Percentiles rank a stretch among this genome's conserved stretches.
These are phyloP conservation scores for Pollimyrus isidori DNA, from an alignment of 2,113 vertebrate genomes.

Conservation along the genomic window DNA sequence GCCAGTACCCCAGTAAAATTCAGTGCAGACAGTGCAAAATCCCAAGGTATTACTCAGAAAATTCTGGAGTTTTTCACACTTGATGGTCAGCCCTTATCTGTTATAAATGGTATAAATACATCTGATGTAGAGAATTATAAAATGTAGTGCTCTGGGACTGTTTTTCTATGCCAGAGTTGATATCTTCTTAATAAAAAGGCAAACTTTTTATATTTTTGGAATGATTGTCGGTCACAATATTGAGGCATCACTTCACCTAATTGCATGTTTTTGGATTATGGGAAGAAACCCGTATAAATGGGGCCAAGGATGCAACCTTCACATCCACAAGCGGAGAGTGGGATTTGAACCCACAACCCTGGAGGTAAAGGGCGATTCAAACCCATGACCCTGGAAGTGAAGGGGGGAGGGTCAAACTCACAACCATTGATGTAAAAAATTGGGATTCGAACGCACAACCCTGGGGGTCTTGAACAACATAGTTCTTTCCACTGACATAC, in stretches of 20 bases:
- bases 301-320: background rate
- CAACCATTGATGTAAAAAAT: background rate
- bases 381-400: too few species aligned
- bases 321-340: background rate
- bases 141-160: background rate
- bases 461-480: background rate
- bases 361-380: background rate
- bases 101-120: background rate
- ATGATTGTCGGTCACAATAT: background rate
- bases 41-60: too few species aligned
- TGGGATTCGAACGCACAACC: background rate
- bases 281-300: background rate
- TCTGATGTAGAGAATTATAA: background rate
- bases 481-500: background rate
- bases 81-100: too few species aligned
- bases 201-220: too few species aligned
- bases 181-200: background rate
- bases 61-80: background rate
- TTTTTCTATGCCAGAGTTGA: background rate
- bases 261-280: background rate
- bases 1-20: background rate
- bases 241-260: background rate
- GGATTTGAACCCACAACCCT: background rate
- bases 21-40: background rate
- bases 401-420: background rate